Evolutionary conservation across 2,888 invertebrate genomes (phyloP).

Genomic region (Lamellibrachia columna): DNA sequence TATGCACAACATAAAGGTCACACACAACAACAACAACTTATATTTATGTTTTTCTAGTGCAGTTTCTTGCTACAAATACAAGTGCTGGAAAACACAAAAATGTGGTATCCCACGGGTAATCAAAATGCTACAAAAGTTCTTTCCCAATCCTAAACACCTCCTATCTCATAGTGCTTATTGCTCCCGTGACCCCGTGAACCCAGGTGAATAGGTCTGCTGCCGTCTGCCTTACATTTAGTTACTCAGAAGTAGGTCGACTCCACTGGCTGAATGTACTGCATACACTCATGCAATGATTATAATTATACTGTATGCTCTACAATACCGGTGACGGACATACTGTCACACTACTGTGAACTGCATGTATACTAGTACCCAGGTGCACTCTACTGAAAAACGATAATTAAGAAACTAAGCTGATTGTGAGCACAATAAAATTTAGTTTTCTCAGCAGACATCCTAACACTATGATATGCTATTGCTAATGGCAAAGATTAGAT

Average conservation of each 20-base stretch:
- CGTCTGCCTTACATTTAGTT: neutral
- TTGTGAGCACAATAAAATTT: neutral
- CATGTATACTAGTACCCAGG: too few relatives aligned
- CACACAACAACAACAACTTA: neutral
- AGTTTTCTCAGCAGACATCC: neutral
- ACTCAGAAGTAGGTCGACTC: neutral
- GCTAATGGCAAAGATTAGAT: neutral
- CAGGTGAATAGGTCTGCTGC: neutral
- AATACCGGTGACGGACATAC: neutral
- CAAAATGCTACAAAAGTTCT: neutral
- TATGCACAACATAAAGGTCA: neutral
- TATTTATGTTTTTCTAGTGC: neutral
- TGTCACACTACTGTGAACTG: neutral
- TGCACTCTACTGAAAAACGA: neutral
- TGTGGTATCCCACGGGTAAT: neutral
- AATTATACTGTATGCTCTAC: neutral
- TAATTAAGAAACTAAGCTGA: neutral
- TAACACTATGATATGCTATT: neutral
- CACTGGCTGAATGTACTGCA: neutral
- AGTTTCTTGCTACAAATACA: neutral
- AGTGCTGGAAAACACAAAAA: neutral
- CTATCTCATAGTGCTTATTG: neutral
- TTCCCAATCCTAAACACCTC: neutral
- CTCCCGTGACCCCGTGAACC: neutral
- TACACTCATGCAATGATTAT: neutral